Base-by-base conservation (phyloP, 1,140 invertebrate genomes). In the Pemphigus obesinymphae region DNA sequence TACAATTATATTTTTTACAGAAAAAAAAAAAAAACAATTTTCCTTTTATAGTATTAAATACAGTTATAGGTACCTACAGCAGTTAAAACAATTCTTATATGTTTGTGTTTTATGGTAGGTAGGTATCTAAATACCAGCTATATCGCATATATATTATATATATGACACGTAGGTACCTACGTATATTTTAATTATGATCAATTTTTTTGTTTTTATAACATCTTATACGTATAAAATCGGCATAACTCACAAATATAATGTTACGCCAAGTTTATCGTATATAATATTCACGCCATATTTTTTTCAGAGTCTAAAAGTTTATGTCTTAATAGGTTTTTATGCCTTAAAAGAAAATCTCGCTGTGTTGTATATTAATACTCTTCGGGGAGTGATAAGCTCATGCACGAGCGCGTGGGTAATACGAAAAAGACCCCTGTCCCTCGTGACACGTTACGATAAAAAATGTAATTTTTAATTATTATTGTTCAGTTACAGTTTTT, bases 391-490 rank as follows among this genome's bases (percentile, higher is more conserved):
- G 73, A 34, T 78, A 78, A 78, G 73, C 73, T 78, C 53, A 29
- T 58, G 31, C 73, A 78, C 73, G 73, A 58, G 73, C 70, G 73
- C 48, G 50, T 7, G 31, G 50, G n/a, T 78, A 78, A 78, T 78
- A 78, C 26, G 40, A 78, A 40, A 78, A 58, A 53, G n/a, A 78
- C 73, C 73, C 73, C 50, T 78, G 50, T 78, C 73, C 73, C 73
- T 78, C 13, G 73, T 29, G 73, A 78, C 73, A 58, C 73, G 73
- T 58, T 55, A 78, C 73, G 58, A 78, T 78, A 58, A 78, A 78
- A 78, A 55, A 78, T 78, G 50, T 78, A 58, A 58, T 78, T 78
- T 78, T 78, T 78, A 78, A 78, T 78, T 78, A 78, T 78, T n/a
- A 58, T 78, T 58, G 26, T 78, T 78, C 48, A 53, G 73, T 78